Conservation (phyloP, 2,888 invertebrate species). For the Cyclophora albipunctata region DNA sequence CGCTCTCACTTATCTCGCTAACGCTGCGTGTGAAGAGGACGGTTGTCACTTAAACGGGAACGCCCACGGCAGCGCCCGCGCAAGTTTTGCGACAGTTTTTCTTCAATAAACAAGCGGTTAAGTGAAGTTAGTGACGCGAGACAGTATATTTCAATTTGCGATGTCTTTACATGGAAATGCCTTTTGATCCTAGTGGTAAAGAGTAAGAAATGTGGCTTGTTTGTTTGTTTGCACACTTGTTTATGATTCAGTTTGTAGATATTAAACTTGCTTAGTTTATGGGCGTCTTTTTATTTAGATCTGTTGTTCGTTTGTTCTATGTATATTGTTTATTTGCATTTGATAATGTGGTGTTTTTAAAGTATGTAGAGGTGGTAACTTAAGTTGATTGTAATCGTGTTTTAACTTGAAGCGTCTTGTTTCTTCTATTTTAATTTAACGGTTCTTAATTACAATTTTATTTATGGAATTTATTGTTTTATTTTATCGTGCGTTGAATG, state of each 20-base stretch:
- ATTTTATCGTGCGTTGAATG: no score
- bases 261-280: not conserved
- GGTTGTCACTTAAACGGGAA: conserved; percentile 38
- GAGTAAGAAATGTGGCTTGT: not conserved
- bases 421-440: no score
- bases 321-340: no score
- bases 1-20: conserved; percentile 1
- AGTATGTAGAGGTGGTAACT: no score
- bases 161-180: conserved; percentile 19
- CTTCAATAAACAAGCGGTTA: conserved; percentile 41
- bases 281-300: not conserved
- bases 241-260: not conserved
- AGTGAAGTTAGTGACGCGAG: conserved; percentile 33
- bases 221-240: not conserved
- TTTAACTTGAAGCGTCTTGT: no score
- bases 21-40: conserved; percentile 28
- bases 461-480: no score
- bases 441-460: no score
- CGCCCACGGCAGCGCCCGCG: conserved; percentile 48
- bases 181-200: conserved; percentile 8
- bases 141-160: conserved; percentile 33
- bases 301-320: no score
- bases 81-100: conserved; percentile 48
- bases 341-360: no score
- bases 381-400: no score